phyloP scores from a whole-genome alignment of 2,888 invertebrate species.

The Anarsia innoxiella region DNA sequence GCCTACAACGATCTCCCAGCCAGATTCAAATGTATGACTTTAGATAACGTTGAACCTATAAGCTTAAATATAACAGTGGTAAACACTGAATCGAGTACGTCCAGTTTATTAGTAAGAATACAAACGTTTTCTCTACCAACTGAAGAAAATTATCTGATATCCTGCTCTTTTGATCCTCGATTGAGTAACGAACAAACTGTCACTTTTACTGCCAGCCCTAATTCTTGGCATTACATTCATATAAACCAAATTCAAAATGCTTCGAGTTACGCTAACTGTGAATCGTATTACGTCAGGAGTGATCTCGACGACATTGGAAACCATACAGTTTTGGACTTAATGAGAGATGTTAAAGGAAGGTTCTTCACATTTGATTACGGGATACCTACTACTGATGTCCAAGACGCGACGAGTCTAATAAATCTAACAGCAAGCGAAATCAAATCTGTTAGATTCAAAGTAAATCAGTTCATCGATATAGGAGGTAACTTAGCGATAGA shows the following conservation, averaged over 20 bases:
- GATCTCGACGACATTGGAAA: conserved; percentile 41
- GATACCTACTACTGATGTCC: conserved; percentile 77
- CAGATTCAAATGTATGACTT: conserved; percentile 69
- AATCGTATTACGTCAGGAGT: conserved; percentile 38
- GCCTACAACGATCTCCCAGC: conserved; percentile 40
- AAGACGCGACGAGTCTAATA: conserved; percentile 78
- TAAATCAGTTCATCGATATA: conserved; percentile 82
- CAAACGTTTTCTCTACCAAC: conserved; percentile 73
- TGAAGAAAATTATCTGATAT: conserved; percentile 58
- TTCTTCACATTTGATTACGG: conserved; percentile 87
- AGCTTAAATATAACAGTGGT: conserved; percentile 53
- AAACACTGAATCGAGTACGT: too few species aligned
- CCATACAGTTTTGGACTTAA: conserved; percentile 47
- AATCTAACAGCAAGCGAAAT: conserved; percentile 80
- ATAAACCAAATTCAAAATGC: conserved; percentile 34
- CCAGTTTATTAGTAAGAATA: too few species aligned
- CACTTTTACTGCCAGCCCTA: conserved; percentile 71
- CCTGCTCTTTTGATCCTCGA: conserved; percentile 64
- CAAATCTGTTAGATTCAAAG: conserved; percentile 79
- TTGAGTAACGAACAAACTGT: conserved; percentile 47
- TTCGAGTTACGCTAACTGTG: conserved; percentile 46
- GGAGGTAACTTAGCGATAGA: conserved; percentile 87
- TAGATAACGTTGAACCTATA: conserved; percentile 41
- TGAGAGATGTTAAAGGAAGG: conserved; percentile 79
- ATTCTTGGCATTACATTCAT: conserved; percentile 76